Evolutionary conservation across 2,113 vertebrate genomes (phyloP).

Genomic region (Otus sunia): DNA sequence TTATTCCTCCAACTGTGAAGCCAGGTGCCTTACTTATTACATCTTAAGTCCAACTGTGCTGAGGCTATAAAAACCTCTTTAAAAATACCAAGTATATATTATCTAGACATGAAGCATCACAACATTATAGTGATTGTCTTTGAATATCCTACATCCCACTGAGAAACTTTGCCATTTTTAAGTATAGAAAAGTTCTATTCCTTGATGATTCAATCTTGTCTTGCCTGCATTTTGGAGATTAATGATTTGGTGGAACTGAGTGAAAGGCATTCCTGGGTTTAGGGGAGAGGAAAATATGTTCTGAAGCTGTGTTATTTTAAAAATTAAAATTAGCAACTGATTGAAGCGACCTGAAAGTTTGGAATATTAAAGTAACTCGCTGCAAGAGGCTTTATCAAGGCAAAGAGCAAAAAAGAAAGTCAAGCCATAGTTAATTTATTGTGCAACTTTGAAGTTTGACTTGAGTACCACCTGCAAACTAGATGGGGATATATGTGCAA

Average conservation of each 20-base stretch:
- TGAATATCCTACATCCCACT: not conserved
- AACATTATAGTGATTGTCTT: not conserved
- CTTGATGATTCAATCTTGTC: not conserved
- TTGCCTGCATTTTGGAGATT: not conserved
- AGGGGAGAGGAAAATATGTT: not conserved
- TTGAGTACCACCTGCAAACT: not conserved
- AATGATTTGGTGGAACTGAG: not conserved
- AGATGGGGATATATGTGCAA: too few species aligned
- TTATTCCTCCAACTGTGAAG: constrained; percentile 44
- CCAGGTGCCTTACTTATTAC: constrained; percentile 1
- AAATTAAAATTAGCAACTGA: not conserved
- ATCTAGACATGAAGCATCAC: constrained; percentile 5
- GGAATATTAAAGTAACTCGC: not conserved
- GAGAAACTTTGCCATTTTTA: not conserved
- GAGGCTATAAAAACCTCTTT: constrained; percentile 19
- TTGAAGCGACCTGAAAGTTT: not conserved
- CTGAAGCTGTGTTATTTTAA: not conserved
- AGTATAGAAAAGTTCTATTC: not conserved
- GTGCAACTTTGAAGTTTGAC: not conserved
- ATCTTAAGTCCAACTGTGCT: constrained; percentile 2
- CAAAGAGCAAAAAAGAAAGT: not conserved
- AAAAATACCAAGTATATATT: constrained; percentile 41
- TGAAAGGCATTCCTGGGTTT: not conserved
- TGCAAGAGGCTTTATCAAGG: not conserved
- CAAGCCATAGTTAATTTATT: not conserved